Percentiles rank a stretch among this genome's conserved stretches.
Conservation (phyloP, 2,113 vertebrate genomes). For the Argyrosomus japonicus region DNA sequence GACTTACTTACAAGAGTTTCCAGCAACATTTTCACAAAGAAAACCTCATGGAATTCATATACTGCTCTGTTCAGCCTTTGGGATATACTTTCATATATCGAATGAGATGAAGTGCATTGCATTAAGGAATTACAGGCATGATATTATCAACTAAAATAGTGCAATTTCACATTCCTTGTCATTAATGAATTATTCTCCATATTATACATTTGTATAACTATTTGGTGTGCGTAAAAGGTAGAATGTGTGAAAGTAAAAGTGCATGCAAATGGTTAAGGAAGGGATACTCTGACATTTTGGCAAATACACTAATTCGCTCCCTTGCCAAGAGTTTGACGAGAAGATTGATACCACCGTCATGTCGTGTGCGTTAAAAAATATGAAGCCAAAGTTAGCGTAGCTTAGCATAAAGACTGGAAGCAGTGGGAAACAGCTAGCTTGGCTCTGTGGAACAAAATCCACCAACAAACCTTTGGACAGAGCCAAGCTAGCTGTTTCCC, state of each 20-base stretch:
- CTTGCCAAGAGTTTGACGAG: background rate
- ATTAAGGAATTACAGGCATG: constrained; percentile 64
- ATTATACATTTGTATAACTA: constrained; percentile 63
- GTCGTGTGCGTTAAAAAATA: background rate
- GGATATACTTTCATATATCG: constrained; percentile 40
- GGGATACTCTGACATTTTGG: background rate
- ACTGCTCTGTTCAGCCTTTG: constrained; percentile 47
- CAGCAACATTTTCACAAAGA: constrained; percentile 30
- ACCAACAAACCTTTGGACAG: background rate
- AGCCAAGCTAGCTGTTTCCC: background rate
- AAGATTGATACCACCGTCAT: background rate
- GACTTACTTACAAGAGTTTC: constrained; percentile 32
- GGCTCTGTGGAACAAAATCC: background rate
- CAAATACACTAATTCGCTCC: background rate
- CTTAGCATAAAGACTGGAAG: constrained; percentile 9
- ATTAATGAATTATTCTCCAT: constrained; percentile 57
- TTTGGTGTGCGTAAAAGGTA: constrained; percentile 64
- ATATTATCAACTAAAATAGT: constrained; percentile 73
- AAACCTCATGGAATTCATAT: constrained; percentile 37
- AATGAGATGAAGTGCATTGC: constrained; percentile 52
- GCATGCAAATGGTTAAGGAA: constrained; percentile 55
- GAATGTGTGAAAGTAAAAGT: constrained; percentile 65
- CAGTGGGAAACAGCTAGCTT: background rate
- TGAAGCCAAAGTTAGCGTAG: background rate
- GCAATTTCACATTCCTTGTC: constrained; percentile 82